A percentile compares a stretch with the other conserved stretches of the same genome.
phyloP scores from a whole-genome alignment of 2,888 invertebrate species.

The Alsophila aescularia region DNA sequence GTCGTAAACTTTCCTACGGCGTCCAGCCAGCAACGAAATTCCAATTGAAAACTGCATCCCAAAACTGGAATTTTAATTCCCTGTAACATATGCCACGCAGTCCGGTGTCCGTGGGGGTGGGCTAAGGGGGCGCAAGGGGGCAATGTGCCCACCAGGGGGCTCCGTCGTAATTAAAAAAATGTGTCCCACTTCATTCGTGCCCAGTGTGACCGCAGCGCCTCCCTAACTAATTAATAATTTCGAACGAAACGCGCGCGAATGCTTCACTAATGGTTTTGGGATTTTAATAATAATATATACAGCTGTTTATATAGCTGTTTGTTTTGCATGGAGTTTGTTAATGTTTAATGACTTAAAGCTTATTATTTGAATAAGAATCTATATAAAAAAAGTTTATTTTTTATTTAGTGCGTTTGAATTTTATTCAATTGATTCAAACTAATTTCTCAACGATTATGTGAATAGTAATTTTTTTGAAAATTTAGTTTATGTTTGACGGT shows the following conservation, averaged over 20 bases:
- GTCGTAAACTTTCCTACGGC: conserved; percentile 32
- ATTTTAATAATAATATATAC: conserved; percentile 70
- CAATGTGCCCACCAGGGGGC: conserved; percentile 13
- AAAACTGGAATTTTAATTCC: conserved; percentile 77
- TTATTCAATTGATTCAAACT: too few relatives aligned
- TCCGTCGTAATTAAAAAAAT: conserved; percentile 79
- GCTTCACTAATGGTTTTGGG: conserved; percentile 57
- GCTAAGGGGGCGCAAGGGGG: conserved; percentile 36
- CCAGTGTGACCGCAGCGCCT: conserved; percentile 62
- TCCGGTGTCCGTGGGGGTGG: conserved; percentile 29
- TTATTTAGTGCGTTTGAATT: too few relatives aligned
- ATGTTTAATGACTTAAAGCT: conserved; percentile 3
- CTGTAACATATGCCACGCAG: conserved; percentile 71
- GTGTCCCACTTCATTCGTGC: conserved; percentile 79
- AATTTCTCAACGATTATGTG: too few relatives aligned
- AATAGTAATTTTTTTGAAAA: too few relatives aligned
- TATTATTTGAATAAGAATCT: too few relatives aligned
- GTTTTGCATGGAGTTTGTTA: conserved; percentile 30
- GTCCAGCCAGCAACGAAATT: conserved; percentile 31
- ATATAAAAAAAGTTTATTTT: too few relatives aligned
- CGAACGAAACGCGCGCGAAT: conserved; percentile 43
- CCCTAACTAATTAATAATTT: conserved; percentile 73
- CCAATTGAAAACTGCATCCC: conserved; percentile 70
- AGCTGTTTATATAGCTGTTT: conserved; percentile 49
- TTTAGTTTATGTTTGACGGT: too few relatives aligned